Evolutionary conservation across 2,888 invertebrate genomes (phyloP).

Genomic region (Tenthredo amoena): DNA sequence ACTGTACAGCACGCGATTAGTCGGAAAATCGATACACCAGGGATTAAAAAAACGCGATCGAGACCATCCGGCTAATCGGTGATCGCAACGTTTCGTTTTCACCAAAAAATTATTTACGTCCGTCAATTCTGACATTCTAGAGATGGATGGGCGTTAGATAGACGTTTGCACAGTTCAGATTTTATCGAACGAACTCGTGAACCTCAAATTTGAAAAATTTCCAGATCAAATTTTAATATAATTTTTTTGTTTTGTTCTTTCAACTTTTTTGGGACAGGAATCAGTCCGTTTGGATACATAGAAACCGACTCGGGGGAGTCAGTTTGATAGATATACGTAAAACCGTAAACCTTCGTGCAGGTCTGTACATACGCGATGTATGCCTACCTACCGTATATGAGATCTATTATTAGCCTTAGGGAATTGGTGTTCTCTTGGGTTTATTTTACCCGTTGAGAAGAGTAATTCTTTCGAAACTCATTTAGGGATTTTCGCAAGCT

Average conservation of each 20-base stretch:
- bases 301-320: not conserved
- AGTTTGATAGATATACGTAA: not conserved
- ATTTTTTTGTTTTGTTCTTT: not conserved
- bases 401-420: not conserved
- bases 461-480: not conserved
- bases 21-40: not conserved
- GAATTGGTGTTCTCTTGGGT: not conserved
- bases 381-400: not conserved
- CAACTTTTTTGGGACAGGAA: not conserved
- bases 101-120: not conserved
- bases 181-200: no score
- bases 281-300: not conserved
- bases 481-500: not conserved
- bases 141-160: not conserved
- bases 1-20: not conserved
- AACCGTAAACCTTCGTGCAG: not conserved
- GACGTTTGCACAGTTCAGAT: not conserved
- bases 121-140: not conserved
- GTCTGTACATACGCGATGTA: not conserved
- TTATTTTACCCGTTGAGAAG: not conserved
- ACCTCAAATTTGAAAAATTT: no score
- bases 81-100: no score
- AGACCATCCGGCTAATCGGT: not conserved
- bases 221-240: no score
- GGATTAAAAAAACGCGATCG: not conserved